Evolutionary conservation across 2,888 invertebrate genomes (phyloP), one percentile per base, ranked within the genome.

Genomic region (Rotaria sp.): DNA sequence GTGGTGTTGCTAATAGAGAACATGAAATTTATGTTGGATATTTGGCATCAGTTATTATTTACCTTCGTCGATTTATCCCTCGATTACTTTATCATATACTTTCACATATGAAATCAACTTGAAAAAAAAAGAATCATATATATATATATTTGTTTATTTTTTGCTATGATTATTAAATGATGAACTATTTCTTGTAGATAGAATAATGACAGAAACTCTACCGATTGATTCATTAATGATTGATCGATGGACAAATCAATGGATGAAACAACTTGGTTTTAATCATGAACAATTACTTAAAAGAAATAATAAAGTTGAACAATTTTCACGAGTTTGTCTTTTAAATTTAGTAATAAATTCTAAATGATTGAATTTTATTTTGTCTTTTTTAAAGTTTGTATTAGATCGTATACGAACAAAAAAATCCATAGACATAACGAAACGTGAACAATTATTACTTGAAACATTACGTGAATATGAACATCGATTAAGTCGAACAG

Each of bases 211-310:
- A 59, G 59, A 59, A 59, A 59, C 30, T 59, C 59, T 59, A 59
- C 59, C 59, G 59, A 59, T 59, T n/a, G 59, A 59, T 59, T 59
- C 59, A 59, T 59, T 59, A 59, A 59, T 59, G 59, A 59, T 59
- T 59, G 59, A 59, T 59, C 59, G 59, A 59, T 59, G 59, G 59
- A 30, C 59, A 30, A 30, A 30, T 59, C 59, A 59, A 59, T 59
- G 59, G 59, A 30, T 59, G 15, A 59, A 59, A 59, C 59, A 59
- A 59, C 59, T 59, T 59, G 59, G 59, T 59, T 59, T 59, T 30
- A 59, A 59, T 59, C 30, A n/a, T 15, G 59, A 59, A 59, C 59
- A 59, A 59, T 59, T 59, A 59, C 10, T 59, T 15, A 59, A 59
- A 59, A 11, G 59, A 15, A 59, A 59, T 59, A n/a, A 30, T 59